Conservation (phyloP, 1,140 invertebrate species). For the Drosophila eugracilis region DNA sequence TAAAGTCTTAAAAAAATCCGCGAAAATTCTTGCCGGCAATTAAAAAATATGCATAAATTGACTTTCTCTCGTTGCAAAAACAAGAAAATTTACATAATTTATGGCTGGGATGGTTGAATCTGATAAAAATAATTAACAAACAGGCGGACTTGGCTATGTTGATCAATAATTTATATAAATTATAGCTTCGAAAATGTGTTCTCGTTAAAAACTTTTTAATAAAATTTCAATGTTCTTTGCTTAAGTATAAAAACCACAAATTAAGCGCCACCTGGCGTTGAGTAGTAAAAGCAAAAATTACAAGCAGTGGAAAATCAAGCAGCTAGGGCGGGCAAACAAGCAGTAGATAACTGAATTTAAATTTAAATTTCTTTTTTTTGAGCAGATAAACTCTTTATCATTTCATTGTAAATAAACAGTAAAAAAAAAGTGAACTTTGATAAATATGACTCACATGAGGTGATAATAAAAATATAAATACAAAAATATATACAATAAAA, state of each 20-base stretch:
- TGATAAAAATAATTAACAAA: slow-evolving; percentile 20
- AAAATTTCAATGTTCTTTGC: too few relatives aligned
- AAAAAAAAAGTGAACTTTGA: not conserved
- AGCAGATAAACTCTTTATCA: not conserved
- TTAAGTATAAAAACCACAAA: slow-evolving; percentile 15
- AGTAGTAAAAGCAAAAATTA: not conserved
- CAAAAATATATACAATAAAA: slow-evolving; percentile 11
- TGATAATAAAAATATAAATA: slow-evolving; percentile 12
- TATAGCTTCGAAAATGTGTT: too few relatives aligned
- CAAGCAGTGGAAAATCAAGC: slow-evolving; percentile 27
- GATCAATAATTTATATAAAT: too few relatives aligned
- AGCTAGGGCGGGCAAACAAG: not conserved
- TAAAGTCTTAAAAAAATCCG: slow-evolving; percentile 22
- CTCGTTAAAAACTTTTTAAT: too few relatives aligned
- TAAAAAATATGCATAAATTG: slow-evolving; percentile 63
- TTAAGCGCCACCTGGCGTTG: slow-evolving; percentile 46
- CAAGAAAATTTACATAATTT: slow-evolving; percentile 59
- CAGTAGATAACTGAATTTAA: slow-evolving; percentile 2
- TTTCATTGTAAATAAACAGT: not conserved
- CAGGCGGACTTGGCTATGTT: too few relatives aligned
- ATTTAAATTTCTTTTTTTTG: not conserved
- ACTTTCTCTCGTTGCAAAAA: not conserved
- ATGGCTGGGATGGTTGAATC: slow-evolving; percentile 10
- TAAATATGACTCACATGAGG: slow-evolving; percentile 27
- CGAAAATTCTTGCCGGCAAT: slow-evolving; percentile 28